phyloP scores from a whole-genome alignment of 2,113 vertebrate species.

The Aegithalos caudatus region DNA sequence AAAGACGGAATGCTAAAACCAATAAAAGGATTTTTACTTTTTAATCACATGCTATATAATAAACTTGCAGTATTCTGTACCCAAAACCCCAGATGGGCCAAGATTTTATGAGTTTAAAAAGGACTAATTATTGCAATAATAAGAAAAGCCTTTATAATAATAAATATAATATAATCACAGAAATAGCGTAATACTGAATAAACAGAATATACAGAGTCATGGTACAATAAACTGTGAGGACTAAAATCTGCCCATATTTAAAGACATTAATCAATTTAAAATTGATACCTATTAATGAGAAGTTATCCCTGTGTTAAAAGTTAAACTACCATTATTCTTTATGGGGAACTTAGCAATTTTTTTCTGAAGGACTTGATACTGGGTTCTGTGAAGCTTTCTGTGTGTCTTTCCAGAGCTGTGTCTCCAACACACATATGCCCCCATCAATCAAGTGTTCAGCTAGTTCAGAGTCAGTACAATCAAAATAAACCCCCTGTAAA shows the following conservation, averaged over 20 bases:
- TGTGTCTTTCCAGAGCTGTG: neutral
- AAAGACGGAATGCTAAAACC: conserved; percentile 21
- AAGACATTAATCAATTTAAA: neutral
- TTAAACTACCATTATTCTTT: neutral
- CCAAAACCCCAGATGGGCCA: neutral
- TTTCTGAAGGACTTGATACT: neutral
- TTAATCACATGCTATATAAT: neutral
- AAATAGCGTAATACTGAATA: neutral
- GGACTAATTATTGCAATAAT: conserved; percentile 8
- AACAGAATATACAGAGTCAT: neutral
- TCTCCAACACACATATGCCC: neutral
- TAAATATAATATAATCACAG: conserved; percentile 7
- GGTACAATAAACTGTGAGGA: neutral
- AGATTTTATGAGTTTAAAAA: conserved; percentile 9
- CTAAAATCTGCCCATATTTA: neutral
- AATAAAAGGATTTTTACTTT: conserved; percentile 29
- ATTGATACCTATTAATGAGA: neutral
- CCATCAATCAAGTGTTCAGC: neutral
- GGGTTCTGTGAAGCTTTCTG: neutral
- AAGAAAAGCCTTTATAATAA: neutral
- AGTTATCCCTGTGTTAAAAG: neutral
- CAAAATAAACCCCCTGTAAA: neutral
- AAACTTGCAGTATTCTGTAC: neutral
- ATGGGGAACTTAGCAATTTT: neutral
- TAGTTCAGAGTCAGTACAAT: neutral